These are phyloP conservation scores for Bombyx mandarina DNA, from an alignment of 1,140 invertebrate species.

Conservation along the genomic window DNA sequence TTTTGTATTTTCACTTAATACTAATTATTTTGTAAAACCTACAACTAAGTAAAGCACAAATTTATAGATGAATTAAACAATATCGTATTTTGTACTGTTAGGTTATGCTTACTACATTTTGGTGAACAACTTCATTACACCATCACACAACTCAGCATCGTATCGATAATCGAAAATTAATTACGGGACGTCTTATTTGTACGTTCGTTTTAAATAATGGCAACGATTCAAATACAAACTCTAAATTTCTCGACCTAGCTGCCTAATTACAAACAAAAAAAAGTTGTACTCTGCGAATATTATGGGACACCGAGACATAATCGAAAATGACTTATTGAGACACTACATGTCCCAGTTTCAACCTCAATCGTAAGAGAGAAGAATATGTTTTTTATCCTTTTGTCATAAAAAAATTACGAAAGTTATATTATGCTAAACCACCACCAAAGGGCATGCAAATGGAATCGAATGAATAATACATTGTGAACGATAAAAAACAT, in stretches of 20 bases:
- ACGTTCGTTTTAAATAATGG: constrained; percentile 26
- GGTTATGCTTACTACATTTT: constrained; percentile 35
- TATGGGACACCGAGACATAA: not conserved
- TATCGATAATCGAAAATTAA: not conserved
- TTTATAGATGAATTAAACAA: constrained; percentile 53
- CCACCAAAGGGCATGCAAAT: constrained; percentile 3
- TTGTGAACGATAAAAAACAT: too few relatives aligned
- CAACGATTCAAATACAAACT: constrained; percentile 14
- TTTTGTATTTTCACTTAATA: constrained; percentile 12
- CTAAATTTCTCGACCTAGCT: constrained; percentile 22
- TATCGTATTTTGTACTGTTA: constrained; percentile 66
- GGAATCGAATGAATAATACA: not conserved
- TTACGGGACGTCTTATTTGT: constrained; percentile 15
- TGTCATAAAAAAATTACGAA: not conserved
- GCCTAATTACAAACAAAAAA: constrained; percentile 17
- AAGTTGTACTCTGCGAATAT: constrained; percentile 21
- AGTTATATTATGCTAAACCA: constrained; percentile 1
- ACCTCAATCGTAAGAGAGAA: too few relatives aligned
- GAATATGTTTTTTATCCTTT: not conserved
- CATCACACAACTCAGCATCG: too few relatives aligned
- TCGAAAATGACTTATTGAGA: not conserved
- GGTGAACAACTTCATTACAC: too few relatives aligned
- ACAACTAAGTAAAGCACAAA: constrained; percentile 63
- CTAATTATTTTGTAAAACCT: constrained; percentile 24
- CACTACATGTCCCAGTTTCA: too few relatives aligned